A percentile compares a stretch with the other conserved stretches of the same genome.
phyloP scores from a whole-genome alignment of 2,888 invertebrate species.

The Carabus problematicus region DNA sequence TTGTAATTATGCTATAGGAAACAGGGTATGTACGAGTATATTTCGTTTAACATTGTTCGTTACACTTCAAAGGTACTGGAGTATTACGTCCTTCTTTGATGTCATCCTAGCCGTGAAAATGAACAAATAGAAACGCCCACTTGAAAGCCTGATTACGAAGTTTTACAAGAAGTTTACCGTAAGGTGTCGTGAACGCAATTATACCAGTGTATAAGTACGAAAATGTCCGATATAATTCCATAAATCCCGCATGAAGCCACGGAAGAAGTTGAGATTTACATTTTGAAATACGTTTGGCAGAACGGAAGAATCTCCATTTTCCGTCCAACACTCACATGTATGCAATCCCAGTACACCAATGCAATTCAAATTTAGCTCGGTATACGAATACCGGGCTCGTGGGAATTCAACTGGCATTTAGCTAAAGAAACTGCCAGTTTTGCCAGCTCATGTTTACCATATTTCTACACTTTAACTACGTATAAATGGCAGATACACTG shows the following conservation, averaged over 20 bases:
- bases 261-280: slow-evolving; percentile 40
- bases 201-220: slow-evolving; percentile 6
- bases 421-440: too few relatives aligned
- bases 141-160: background rate
- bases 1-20: background rate
- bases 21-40: too few relatives aligned
- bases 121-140: background rate
- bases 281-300: slow-evolving; percentile 36
- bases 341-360: slow-evolving; percentile 26
- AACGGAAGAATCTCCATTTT: slow-evolving; percentile 33
- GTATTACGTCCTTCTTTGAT: background rate
- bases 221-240: slow-evolving; percentile 28
- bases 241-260: slow-evolving; percentile 40
- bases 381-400: background rate
- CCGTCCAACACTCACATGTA: slow-evolving; percentile 31
- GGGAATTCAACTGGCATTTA: too few relatives aligned
- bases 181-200: background rate
- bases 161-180: background rate
- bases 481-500: too few relatives aligned
- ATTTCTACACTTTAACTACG: too few relatives aligned
- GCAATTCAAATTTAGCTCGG: slow-evolving; percentile 38
- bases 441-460: too few relatives aligned
- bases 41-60: background rate
- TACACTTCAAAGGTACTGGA: slow-evolving; percentile 2
- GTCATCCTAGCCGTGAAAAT: background rate